These are phyloP conservation scores for Hypothenemus hampei DNA, from an alignment of 1,140 invertebrate species.

Conservation along the genomic window DNA sequence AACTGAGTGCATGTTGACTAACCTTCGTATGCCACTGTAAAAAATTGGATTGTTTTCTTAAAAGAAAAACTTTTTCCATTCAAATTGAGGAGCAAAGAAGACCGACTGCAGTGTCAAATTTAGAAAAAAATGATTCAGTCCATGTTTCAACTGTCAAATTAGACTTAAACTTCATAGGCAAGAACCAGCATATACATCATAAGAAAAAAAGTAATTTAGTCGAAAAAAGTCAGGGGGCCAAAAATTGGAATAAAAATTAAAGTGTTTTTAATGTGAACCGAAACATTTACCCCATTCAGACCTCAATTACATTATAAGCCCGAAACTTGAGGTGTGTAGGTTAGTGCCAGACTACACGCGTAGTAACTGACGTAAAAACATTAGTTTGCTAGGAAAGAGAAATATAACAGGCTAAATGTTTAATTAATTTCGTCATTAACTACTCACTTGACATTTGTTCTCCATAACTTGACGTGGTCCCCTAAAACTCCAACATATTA, in stretches of 20 bases:
- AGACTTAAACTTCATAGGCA: too few relatives aligned
- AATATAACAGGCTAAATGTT: constrained; percentile 25
- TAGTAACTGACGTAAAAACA: constrained; percentile 28
- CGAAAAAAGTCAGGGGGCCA: too few relatives aligned
- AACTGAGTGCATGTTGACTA: too few relatives aligned
- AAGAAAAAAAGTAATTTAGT: too few relatives aligned
- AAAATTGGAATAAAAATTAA: constrained; percentile 14
- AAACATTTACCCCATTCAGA: constrained; percentile 24
- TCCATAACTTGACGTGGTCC: constrained; percentile 18
- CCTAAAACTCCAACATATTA: constrained; percentile 21
- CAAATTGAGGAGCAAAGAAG: too few relatives aligned
- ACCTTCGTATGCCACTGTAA: too few relatives aligned
- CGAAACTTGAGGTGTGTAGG: constrained; percentile 21
- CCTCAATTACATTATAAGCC: constrained; percentile 28
- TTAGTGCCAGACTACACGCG: constrained; percentile 27
- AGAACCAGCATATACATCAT: too few relatives aligned
- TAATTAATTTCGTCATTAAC: constrained; percentile 28
- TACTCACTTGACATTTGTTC: constrained; percentile 26
- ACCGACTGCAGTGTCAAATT: too few relatives aligned
- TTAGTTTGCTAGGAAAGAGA: constrained; percentile 23
- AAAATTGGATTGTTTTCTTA: too few relatives aligned
- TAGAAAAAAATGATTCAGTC: too few relatives aligned
- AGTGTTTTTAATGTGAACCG: constrained; percentile 23
- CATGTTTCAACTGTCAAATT: too few relatives aligned
- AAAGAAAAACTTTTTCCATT: too few relatives aligned